Evolutionary conservation across 2,113 vertebrate genomes (phyloP).

Genomic region (Phrynosoma blainvillii): DNA sequence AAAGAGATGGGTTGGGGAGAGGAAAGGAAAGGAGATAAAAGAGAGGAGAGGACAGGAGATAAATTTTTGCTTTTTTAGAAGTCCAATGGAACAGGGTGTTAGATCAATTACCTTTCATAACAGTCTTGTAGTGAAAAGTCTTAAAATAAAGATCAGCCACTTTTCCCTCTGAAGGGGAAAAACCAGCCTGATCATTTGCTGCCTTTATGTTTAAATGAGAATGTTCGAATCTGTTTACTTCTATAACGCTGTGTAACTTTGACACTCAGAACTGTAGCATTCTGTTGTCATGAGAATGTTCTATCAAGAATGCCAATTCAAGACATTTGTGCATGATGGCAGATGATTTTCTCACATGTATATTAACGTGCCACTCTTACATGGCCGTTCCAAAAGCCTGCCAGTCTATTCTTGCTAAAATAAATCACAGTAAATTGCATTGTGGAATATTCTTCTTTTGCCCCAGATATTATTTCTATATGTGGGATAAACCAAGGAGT

Average conservation of each 20-base stretch:
- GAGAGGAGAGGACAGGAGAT: not conserved
- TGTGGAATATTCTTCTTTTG: not conserved
- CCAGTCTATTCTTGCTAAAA: not conserved
- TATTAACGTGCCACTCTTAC: not conserved
- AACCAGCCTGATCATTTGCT: not conserved
- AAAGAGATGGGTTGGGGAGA: no score
- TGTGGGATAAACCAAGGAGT: not conserved
- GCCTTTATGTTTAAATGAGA: not conserved
- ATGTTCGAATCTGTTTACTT: not conserved
- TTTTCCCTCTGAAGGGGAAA: not conserved
- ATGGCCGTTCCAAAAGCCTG: not conserved
- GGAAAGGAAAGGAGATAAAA: no score
- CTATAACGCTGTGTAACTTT: not conserved
- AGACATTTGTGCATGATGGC: not conserved
- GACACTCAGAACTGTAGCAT: slow-evolving; percentile 19
- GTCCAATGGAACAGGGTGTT: slow-evolving; percentile 15
- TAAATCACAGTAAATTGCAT: not conserved
- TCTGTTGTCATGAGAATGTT: slow-evolving; percentile 19
- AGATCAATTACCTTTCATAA: slow-evolving; percentile 5
- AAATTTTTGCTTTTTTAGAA: not conserved
- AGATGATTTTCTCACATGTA: slow-evolving; percentile 8
- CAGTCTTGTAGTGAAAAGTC: not conserved
- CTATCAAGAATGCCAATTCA: slow-evolving; percentile 3
- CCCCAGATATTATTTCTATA: not conserved
- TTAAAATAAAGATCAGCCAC: not conserved